phyloP scores from a whole-genome alignment of 2,797 vertebrate species.

The Microctenopoma steveboyesi region DNA sequence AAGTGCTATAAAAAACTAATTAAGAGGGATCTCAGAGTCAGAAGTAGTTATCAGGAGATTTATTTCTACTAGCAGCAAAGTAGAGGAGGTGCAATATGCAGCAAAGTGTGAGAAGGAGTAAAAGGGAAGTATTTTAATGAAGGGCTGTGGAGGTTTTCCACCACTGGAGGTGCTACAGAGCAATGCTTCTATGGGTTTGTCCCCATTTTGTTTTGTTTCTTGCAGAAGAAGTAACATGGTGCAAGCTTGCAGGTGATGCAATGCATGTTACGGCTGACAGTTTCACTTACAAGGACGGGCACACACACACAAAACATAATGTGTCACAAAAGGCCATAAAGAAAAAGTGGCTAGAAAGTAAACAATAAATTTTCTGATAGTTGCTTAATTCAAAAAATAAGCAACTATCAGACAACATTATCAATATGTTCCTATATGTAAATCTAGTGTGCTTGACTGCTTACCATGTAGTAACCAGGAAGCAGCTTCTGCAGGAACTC shows the following conservation, averaged over 20 bases:
- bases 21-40: too few species aligned
- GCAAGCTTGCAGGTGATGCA: neutral
- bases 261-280: neutral
- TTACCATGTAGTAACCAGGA: slow-evolving; percentile 98
- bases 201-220: neutral
- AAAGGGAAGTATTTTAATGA: too few species aligned
- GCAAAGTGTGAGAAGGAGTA: too few species aligned
- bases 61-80: neutral
- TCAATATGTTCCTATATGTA: neutral
- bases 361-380: too few species aligned
- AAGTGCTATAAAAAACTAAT: neutral
- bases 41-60: neutral
- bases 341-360: neutral
- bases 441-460: slow-evolving; percentile 8
- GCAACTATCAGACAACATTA: neutral
- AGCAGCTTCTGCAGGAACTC: slow-evolving; percentile 98
- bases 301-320: too few species aligned
- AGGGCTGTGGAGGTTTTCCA: neutral
- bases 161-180: neutral
- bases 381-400: neutral
- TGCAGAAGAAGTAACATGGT: neutral
- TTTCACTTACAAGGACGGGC: neutral
- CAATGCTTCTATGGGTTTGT: neutral
- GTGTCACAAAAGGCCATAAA: neutral
- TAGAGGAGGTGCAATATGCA: too few species aligned